phyloP scores from a whole-genome alignment of 2,797 vertebrate species.

The Columba guinea region DNA sequence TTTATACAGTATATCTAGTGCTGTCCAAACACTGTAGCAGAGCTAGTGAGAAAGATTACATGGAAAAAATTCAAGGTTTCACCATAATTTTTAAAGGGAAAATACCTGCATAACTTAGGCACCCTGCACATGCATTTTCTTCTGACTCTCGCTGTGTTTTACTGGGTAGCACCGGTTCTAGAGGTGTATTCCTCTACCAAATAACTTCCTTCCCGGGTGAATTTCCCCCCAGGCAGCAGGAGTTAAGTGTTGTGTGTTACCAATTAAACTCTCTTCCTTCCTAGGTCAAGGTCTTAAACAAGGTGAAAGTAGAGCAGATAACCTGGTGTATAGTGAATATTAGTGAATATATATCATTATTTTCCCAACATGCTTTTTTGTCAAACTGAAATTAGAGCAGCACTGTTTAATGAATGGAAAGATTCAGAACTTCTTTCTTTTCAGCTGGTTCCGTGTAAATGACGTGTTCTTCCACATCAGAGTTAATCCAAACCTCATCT shows the following conservation, averaged over 20 bases:
- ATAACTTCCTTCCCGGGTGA: background rate
- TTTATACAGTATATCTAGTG: background rate
- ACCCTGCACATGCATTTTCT: background rate
- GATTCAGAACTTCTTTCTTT: background rate
- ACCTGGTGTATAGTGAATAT: background rate
- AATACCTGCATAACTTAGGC: background rate
- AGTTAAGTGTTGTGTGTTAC: background rate
- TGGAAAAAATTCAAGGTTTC: background rate
- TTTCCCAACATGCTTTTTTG: background rate
- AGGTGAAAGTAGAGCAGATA: background rate
- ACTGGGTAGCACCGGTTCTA: background rate
- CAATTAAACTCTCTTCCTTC: background rate
- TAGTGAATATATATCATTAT: background rate
- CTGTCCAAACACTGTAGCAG: slow-evolving; percentile 8
- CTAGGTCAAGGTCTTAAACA: background rate
- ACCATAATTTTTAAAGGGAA: background rate
- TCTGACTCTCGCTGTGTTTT: background rate
- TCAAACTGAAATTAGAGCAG: background rate
- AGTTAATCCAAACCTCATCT: background rate
- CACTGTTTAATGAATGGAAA: background rate
- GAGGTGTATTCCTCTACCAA: background rate
- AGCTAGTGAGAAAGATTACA: background rate
- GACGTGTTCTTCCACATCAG: background rate
- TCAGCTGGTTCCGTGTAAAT: background rate
- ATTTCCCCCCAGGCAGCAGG: background rate